Base-by-base conservation (phyloP, 2,113 vertebrate species). In the Gopherus evgoodei region DNA sequence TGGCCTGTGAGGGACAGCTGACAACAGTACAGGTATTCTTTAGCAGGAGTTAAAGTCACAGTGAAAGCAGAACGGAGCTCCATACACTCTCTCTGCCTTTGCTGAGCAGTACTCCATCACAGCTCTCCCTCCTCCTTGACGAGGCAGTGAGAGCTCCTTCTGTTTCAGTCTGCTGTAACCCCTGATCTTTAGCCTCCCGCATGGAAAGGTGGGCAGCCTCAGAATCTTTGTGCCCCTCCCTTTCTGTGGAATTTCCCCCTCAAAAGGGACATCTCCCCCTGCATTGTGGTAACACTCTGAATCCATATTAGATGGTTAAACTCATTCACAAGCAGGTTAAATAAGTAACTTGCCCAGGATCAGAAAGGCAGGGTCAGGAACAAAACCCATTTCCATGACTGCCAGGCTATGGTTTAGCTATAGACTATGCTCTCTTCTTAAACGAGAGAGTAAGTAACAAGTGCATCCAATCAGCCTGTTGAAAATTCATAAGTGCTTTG, bases 321-420 rank as follows among this genome's bases (percentile, higher is more conserved):
- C 22, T 44, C 42, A 47, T 62, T 31, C 10, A 47, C 13, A 2
- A 0, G 0, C 11, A 57, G 54, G 29, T 87, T 85, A 76, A 83
- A 62, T 4, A 1, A 5, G 72, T 2, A 62, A 79, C 35, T 0
- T 3, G 52, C 11, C 1, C 0, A 19, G 14, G 65, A 35, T 50
- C 21, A 12, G 52, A 9, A 57, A 24, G 35, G 8, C 29, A 38
- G 82, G 62, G 56, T 88, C 89, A 56, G 5, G 10, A 59, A 62
- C 13, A 53, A 78, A 72, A 95, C 29, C 35, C 91, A 4, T 92
- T 93, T 94, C 80, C 86, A 69, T n/a, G 85, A 6, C 38, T 93
- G 65, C 42, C 88, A 90, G 84, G 14, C 35, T 0, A 76, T 86
- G 76, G 29, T 59, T 87, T 49, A 80, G 65, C 47, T 62, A 47